Conservation (phyloP, 2,797 vertebrate species). For the Nannoperca obscura region DNA sequence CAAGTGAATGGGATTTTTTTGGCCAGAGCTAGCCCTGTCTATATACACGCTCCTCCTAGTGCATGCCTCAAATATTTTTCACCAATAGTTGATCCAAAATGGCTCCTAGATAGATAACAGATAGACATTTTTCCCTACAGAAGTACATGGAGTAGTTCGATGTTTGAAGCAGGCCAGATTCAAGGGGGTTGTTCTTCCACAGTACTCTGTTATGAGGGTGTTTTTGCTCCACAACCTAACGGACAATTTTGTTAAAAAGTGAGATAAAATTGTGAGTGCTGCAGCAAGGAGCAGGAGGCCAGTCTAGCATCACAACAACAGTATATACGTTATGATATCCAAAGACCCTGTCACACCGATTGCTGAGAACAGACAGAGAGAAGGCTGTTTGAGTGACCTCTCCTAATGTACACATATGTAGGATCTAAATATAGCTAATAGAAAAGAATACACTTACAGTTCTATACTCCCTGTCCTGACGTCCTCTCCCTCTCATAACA, state of each 20-base stretch:
- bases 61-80: neutral
- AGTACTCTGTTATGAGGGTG: neutral
- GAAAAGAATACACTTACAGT: neutral
- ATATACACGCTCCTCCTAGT: neutral
- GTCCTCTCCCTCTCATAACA: neutral
- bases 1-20: too few species aligned
- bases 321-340: neutral
- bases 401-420: neutral
- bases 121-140: constrained; percentile 4
- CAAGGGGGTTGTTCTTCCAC: constrained; percentile 12
- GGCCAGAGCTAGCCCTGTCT: neutral
- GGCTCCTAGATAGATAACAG: neutral
- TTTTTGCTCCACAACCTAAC: constrained; percentile 1
- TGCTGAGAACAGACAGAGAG: neutral
- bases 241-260: constrained; percentile 1
- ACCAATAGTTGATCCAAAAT: neutral
- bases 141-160: constrained; percentile 17
- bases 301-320: neutral
- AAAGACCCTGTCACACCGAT: neutral
- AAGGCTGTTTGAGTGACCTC: neutral
- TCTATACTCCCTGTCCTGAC: neutral
- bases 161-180: constrained; percentile 28
- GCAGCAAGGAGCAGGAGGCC: neutral
- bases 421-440: constrained; percentile 1
- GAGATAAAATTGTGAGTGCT: neutral